Base-by-base conservation (phyloP, 2,888 invertebrate species). In the Pollenia labialis region DNA sequence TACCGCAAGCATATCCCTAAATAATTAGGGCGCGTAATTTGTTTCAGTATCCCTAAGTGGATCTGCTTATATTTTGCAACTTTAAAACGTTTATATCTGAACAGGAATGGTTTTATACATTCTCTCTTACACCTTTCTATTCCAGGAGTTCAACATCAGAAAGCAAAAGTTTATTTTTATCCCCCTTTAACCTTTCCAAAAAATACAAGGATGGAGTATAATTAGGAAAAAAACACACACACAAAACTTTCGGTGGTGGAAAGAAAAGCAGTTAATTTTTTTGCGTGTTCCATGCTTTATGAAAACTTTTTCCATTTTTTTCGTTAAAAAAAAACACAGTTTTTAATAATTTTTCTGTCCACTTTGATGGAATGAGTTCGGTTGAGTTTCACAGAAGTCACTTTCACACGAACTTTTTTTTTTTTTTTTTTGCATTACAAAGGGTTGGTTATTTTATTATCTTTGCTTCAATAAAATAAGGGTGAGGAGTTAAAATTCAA, bases 381-480 rank as follows among this genome's bases (percentile, higher is more conserved):
- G 23, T 68, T 32, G 66, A 18, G 48, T 74, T 68, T 50, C 60
- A 54, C 69, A 58, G 46, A 82, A 82, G 74, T 76, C 75, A 82
- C 32, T 82, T 75, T 76, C 82, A 76, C 75, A 82, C 75, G 82
- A 69, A 82, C 32, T 32, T 32, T 75, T 76, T 76, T 54, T 32
- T 32, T 75, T 76, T 76, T 54, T 66, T 52, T 79, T 82, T 74
- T 4, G 46, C 10, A 42, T 64, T 48, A 40, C 48, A 69, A 69
- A 62, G 62, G 76, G 76, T 69, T 76, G 82, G 62, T 62, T 76
- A 54, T 60, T 75, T 74, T 68, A 52, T 82, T 75, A 76, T 82
- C 69, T 76, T 62, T 82, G 68, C 69, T 82, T 69, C 54, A 10
- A 32, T 11, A 81, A 75, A 46, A 9, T 16, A 71, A 62, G 69